Evolutionary conservation across 2,113 vertebrate genomes (phyloP).

Genomic region (Oreotragus oreotragus): DNA sequence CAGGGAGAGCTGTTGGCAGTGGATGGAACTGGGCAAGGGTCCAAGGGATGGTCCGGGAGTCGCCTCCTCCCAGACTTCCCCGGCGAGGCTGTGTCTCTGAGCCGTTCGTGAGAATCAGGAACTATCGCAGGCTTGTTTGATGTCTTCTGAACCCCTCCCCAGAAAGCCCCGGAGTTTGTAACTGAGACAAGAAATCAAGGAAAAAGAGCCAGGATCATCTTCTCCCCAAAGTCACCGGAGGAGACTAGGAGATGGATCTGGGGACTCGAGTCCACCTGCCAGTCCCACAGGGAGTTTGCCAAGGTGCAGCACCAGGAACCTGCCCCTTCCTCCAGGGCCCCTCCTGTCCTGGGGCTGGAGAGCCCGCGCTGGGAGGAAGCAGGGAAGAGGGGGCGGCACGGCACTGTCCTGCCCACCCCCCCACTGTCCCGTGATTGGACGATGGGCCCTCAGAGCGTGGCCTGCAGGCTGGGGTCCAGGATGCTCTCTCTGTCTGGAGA

Average conservation of each 20-base stretch:
- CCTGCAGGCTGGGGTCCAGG: slow-evolving; percentile 89
- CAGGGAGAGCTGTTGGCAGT: slow-evolving; percentile 50
- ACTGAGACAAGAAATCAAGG: slow-evolving; percentile 65
- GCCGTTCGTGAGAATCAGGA: not conserved
- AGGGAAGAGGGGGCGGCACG: slow-evolving; percentile 38
- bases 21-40: not conserved
- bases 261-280: slow-evolving; percentile 27
- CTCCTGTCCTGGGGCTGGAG: slow-evolving; percentile 20
- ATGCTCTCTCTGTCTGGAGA: slow-evolving; percentile 92
- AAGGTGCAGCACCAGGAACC: slow-evolving; percentile 57
- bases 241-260: slow-evolving; percentile 37
- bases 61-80: not conserved
- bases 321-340: not conserved
- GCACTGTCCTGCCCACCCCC: slow-evolving; percentile 35
- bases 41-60: not conserved
- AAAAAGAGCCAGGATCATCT: slow-evolving; percentile 75
- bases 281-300: slow-evolving; percentile 20
- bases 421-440: slow-evolving; percentile 49
- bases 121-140: not conserved
- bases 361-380: slow-evolving; percentile 57
- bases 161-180: slow-evolving; percentile 70
- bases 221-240: slow-evolving; percentile 58
- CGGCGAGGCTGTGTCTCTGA: slow-evolving; percentile 26
- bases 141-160: slow-evolving; percentile 15
- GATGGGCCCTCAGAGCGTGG: slow-evolving; percentile 79